Conservation (phyloP, 2,888 invertebrate genomes). For the Trissolcus japonicus region DNA sequence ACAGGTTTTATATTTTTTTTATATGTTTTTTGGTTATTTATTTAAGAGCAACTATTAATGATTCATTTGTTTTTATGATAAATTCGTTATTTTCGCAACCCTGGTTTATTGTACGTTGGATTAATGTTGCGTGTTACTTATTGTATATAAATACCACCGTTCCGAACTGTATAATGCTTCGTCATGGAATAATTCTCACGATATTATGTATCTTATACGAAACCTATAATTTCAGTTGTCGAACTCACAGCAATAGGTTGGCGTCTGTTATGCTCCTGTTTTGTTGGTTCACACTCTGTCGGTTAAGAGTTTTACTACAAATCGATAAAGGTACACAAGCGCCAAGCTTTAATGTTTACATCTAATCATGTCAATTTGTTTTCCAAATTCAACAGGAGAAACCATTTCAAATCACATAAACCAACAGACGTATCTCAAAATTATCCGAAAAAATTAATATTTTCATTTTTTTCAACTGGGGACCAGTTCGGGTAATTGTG, state of each 20-base stretch:
- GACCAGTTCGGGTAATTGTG: no score
- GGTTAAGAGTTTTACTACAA: neutral
- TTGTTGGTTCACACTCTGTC: slow-evolving; percentile 1
- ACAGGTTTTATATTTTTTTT: no score
- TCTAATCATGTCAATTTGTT: slow-evolving; percentile 1
- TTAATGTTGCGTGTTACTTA: neutral
- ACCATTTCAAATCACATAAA: neutral
- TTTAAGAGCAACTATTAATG: no score
- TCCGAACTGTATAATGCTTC: neutral
- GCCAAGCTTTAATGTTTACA: neutral
- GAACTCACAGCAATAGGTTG: neutral
- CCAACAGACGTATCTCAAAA: neutral
- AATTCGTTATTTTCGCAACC: neutral
- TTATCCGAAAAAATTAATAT: no score
- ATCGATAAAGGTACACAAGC: neutral
- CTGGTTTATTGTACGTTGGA: neutral
- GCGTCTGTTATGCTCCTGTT: slow-evolving; percentile 4
- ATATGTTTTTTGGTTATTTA: no score
- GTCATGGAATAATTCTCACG: neutral
- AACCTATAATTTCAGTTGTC: slow-evolving; percentile 6
- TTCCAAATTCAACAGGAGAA: neutral
- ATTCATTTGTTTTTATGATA: no score
- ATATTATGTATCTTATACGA: slow-evolving; percentile 1
- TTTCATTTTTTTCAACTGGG: no score
- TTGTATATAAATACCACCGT: neutral